Evolutionary conservation across 1,140 invertebrate species (phyloP).

Genomic region (Ceratina calcarata): DNA sequence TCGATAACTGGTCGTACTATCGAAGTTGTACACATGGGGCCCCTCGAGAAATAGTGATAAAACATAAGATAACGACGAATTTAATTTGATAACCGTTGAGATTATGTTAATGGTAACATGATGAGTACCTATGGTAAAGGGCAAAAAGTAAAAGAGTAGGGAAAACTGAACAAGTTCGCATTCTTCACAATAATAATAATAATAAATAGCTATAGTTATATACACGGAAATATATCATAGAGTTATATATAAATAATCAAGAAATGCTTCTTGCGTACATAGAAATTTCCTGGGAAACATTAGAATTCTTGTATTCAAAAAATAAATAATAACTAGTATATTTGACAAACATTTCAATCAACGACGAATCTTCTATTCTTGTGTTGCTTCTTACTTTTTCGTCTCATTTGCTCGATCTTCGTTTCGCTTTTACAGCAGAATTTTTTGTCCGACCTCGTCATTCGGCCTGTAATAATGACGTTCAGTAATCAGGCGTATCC

Average conservation of each 20-base stretch:
- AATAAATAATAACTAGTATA: too few species aligned
- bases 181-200: background rate
- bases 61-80: constrained; percentile 48
- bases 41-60: constrained; percentile 22
- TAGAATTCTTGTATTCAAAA: too few species aligned
- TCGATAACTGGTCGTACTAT: constrained; percentile 9
- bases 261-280: constrained; percentile 4
- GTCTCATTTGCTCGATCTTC: background rate
- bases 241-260: too few species aligned
- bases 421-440: background rate
- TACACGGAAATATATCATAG: too few species aligned
- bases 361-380: constrained; percentile 71
- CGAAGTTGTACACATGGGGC: background rate
- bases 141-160: background rate
- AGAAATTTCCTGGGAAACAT: constrained; percentile 1
- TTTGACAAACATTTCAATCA: constrained; percentile 70
- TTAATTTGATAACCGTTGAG: constrained; percentile 44
- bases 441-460: background rate
- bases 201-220: too few species aligned
- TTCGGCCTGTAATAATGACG: constrained; percentile 69
- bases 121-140: background rate
- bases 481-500: constrained; percentile 72
- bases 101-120: constrained; percentile 51
- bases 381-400: background rate
- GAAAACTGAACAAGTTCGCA: constrained; percentile 37